Conservation (phyloP, 92 coral and sea anemone species). For the Meandrina meandrites region DNA sequence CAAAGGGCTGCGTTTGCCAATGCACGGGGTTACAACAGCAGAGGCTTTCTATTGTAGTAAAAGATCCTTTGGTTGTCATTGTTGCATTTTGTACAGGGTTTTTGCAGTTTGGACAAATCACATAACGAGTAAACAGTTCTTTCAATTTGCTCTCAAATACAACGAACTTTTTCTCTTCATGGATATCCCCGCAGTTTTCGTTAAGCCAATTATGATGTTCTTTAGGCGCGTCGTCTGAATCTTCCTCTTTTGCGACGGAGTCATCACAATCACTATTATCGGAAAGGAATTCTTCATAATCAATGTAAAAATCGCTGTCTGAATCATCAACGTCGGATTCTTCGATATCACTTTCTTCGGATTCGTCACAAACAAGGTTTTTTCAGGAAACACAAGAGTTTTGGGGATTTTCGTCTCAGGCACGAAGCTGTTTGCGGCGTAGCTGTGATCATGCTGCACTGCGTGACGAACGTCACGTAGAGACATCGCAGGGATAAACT, state of each 20-base stretch:
- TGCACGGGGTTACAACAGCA: not conserved
- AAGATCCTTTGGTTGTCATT: not conserved
- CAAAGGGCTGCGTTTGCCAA: slow-evolving; percentile 7
- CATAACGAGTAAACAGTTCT: not conserved
- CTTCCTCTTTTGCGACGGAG: not conserved
- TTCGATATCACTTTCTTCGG: not conserved
- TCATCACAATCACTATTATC: not conserved
- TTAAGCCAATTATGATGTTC: not conserved
- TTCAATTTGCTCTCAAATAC: slow-evolving; percentile 1
- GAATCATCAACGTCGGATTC: not conserved
- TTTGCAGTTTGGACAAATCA: not conserved
- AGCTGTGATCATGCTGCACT: not conserved
- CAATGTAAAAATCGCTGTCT: not conserved
- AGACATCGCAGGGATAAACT: not conserved
- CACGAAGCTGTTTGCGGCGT: not conserved
- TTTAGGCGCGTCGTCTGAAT: not conserved
- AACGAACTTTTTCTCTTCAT: not conserved
- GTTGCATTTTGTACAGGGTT: not conserved
- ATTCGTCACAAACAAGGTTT: not conserved
- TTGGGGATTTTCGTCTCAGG: not conserved
- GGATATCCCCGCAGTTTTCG: not conserved
- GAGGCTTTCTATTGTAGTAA: not conserved
- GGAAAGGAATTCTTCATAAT: not conserved
- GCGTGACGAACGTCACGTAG: not conserved
- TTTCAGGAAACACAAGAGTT: not conserved